Conservation (phyloP, 2,113 vertebrate species). For the Eudorcas thomsonii region DNA sequence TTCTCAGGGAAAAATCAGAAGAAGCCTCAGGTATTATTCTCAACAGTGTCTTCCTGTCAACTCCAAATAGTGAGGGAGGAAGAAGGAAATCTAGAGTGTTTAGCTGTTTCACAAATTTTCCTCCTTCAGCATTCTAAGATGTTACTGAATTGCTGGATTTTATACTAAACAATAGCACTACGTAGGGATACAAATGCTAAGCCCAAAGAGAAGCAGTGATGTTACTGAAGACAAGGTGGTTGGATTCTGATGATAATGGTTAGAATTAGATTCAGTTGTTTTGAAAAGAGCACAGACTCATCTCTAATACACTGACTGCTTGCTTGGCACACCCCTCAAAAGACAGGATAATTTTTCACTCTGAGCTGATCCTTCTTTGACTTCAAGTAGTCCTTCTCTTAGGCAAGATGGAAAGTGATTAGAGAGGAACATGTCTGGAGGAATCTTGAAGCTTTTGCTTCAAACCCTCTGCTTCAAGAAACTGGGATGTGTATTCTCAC, state of each 20-base stretch:
- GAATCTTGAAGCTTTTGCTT: not conserved
- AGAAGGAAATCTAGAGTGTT: not conserved
- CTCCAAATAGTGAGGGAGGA: not conserved
- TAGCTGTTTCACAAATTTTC: not conserved
- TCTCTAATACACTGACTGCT: not conserved
- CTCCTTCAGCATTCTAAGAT: not conserved
- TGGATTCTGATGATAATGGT: constrained; percentile 55
- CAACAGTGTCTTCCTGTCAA: not conserved
- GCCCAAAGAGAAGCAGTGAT: constrained; percentile 46
- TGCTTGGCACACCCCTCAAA: not conserved
- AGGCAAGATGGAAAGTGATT: not conserved
- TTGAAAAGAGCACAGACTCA: not conserved
- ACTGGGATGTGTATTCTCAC: not conserved
- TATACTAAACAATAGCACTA: constrained; percentile 50
- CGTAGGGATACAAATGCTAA: constrained; percentile 53
- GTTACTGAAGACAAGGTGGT: constrained; percentile 36
- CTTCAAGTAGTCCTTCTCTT: not conserved
- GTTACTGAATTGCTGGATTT: constrained; percentile 41
- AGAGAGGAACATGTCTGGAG: not conserved
- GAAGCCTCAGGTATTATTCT: not conserved
- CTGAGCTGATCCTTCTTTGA: not conserved
- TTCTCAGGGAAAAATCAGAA: not conserved
- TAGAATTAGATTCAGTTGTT: not conserved
- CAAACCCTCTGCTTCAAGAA: not conserved
- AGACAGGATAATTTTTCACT: not conserved